These are phyloP conservation scores for Drosophila varians DNA, from an alignment of 1,140 invertebrate genomes.

Conservation along the genomic window DNA sequence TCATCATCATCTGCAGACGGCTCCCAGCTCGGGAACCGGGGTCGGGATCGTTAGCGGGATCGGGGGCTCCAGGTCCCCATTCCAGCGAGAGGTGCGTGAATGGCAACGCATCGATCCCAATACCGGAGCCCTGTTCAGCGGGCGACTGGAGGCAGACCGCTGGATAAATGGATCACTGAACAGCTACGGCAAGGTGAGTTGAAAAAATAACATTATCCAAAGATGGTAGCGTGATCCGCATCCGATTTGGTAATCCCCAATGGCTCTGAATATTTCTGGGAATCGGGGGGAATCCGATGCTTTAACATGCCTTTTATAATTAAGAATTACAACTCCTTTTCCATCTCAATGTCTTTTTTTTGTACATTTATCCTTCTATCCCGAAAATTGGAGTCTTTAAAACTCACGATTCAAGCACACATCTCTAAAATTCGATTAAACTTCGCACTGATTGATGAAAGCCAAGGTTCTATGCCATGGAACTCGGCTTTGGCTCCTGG, in stretches of 20 bases:
- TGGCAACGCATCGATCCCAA: slow-evolving; percentile 84
- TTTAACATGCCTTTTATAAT: neutral
- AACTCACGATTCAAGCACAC: slow-evolving; percentile 6
- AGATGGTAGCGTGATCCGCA: slow-evolving; percentile 22
- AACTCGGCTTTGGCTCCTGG: neutral
- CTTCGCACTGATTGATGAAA: slow-evolving; percentile 59
- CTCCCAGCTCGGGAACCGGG: neutral
- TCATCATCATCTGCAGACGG: slow-evolving; percentile 59
- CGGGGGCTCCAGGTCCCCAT: slow-evolving; percentile 70
- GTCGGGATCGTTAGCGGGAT: slow-evolving; percentile 2
- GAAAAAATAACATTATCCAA: too few species aligned
- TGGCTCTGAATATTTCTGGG: neutral
- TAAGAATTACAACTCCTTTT: too few species aligned
- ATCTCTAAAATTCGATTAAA: slow-evolving; percentile 32
- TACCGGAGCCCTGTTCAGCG: slow-evolving; percentile 81
- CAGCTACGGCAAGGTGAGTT: slow-evolving; percentile 82
- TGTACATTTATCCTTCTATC: too few species aligned
- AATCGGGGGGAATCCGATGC: neutral
- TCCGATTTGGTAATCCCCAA: neutral
- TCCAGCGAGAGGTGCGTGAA: slow-evolving; percentile 83
- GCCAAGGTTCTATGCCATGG: slow-evolving; percentile 5
- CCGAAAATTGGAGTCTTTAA: neutral
- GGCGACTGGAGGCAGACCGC: slow-evolving; percentile 83
- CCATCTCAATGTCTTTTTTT: too few species aligned
- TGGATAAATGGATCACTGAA: slow-evolving; percentile 83